phyloP scores from a whole-genome alignment of 2,888 invertebrate genomes.

The Blera fallax region DNA sequence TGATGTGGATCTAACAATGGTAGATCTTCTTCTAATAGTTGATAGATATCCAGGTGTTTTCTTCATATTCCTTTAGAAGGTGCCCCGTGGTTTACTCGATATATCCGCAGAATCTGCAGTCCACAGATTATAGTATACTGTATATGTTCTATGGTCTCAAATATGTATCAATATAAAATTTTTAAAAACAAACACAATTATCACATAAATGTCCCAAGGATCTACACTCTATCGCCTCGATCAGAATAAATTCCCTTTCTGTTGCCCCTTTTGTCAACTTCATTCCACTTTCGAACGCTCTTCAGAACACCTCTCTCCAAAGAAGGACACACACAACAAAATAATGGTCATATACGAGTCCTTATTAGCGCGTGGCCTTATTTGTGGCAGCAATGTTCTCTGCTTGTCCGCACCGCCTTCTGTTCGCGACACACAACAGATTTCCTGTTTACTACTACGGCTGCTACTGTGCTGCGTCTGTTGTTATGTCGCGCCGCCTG shows the following conservation, averaged over 20 bases:
- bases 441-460: slow-evolving; percentile 54
- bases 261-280: slow-evolving; percentile 44
- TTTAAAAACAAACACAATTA: not conserved
- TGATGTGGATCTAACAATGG: too few species aligned
- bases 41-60: too few species aligned
- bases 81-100: too few species aligned
- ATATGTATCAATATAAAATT: not conserved
- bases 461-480: slow-evolving; percentile 18
- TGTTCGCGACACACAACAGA: slow-evolving; percentile 32
- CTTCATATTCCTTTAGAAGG: too few species aligned
- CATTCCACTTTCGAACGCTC: slow-evolving; percentile 66
- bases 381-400: slow-evolving; percentile 60
- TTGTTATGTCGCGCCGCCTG: slow-evolving; percentile 44
- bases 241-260: slow-evolving; percentile 49
- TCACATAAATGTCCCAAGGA: slow-evolving; percentile 16
- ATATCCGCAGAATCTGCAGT: too few species aligned
- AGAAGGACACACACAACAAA: slow-evolving; percentile 47
- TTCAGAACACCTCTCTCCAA: slow-evolving; percentile 59
- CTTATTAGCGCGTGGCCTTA: slow-evolving; percentile 78
- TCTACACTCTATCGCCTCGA: not conserved
- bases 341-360: slow-evolving; percentile 75
- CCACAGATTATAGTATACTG: too few species aligned
- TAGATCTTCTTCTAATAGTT: too few species aligned
- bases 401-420: not conserved
- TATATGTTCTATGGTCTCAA: too few species aligned